phyloP scores from a whole-genome alignment of 2,113 vertebrate species.

The Puffinus mauretanicus region DNA sequence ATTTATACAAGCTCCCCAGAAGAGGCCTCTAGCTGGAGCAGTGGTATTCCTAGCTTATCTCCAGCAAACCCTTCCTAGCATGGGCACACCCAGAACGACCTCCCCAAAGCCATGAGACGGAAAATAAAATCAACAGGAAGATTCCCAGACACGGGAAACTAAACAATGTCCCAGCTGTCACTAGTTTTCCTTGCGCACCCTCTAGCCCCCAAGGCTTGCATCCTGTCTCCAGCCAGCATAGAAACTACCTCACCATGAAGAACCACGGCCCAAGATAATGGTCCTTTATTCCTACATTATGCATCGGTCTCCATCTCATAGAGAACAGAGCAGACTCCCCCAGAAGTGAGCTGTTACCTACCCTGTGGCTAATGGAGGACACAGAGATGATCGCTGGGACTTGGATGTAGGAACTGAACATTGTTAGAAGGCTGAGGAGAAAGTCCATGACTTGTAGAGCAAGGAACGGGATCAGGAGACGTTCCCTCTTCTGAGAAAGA shows the following conservation, averaged over 20 bases:
- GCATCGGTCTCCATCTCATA: accelerated
- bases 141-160: not conserved
- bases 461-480: slow-evolving; percentile 77
- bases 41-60: not conserved
- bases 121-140: not conserved
- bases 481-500: slow-evolving; percentile 65
- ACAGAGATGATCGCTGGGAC: slow-evolving; percentile 62
- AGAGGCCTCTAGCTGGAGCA: not conserved
- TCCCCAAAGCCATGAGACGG: not conserved
- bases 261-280: accelerated
- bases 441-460: slow-evolving; percentile 78
- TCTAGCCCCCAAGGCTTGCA: not conserved
- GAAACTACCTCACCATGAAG: not conserved
- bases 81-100: not conserved
- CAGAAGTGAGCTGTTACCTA: slow-evolving; percentile 24
- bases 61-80: not conserved
- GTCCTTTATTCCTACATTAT: not conserved
- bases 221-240: not conserved
- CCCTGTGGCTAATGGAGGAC: slow-evolving; percentile 28
- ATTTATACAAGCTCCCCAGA: not conserved
- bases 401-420: slow-evolving; percentile 75
- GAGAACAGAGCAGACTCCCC: not conserved
- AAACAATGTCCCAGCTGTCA: not conserved
- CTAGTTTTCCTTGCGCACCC: not conserved
- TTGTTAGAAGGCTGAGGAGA: slow-evolving; percentile 74